A percentile compares a stretch with the other conserved stretches of the same genome.
phyloP scores from a whole-genome alignment of 1,140 invertebrate genomes.

The Vollenhovia emeryi region DNA sequence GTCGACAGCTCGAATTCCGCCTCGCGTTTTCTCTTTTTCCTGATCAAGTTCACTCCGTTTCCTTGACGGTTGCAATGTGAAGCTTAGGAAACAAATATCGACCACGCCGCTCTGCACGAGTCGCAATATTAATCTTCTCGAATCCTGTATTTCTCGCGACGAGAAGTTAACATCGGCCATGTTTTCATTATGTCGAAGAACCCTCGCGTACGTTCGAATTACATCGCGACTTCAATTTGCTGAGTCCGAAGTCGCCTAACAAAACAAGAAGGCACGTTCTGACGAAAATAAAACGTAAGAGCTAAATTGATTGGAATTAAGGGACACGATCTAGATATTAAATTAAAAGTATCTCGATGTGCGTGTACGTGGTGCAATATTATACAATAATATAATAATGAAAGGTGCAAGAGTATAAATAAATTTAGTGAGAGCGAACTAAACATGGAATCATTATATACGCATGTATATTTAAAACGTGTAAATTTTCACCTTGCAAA shows the following conservation, averaged over 20 bases:
- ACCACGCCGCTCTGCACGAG: not conserved
- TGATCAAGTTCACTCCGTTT: conserved; percentile 32
- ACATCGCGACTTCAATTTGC: not conserved
- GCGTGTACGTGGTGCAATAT: not conserved
- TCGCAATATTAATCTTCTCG: conserved; percentile 2
- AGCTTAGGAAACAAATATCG: not conserved
- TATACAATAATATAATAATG: not conserved
- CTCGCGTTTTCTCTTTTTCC: conserved; percentile 9
- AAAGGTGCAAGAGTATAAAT: not conserved
- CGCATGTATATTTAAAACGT: not conserved
- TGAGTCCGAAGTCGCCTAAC: not conserved
- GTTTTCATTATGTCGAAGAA: conserved; percentile 35
- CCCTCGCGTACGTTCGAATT: not conserved
- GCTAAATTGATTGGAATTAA: not conserved
- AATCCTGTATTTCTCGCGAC: not conserved
- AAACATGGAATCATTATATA: not conserved
- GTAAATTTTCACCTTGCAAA: not conserved
- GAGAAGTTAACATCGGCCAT: conserved; percentile 28
- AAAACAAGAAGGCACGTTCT: not conserved
- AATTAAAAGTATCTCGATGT: not conserved
- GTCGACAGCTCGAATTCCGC: conserved; percentile 34
- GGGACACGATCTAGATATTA: not conserved
- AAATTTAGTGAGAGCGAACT: not conserved
- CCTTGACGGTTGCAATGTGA: not conserved
- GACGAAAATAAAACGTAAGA: not conserved